These are phyloP conservation scores for Dasypogon diadema DNA, from an alignment of 2,888 invertebrate species.

Conservation along the genomic window DNA sequence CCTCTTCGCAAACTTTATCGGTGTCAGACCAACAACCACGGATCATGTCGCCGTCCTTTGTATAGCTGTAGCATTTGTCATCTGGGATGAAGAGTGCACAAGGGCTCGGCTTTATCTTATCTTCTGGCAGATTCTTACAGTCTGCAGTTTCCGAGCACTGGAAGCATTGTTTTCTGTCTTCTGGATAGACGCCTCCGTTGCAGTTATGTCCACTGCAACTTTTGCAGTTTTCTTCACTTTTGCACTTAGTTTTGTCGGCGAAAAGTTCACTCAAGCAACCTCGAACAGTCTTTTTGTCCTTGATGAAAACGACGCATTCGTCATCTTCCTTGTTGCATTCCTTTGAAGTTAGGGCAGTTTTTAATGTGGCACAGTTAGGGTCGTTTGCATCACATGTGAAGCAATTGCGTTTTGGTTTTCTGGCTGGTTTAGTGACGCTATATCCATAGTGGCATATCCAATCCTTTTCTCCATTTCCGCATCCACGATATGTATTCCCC, in stretches of 20 bases:
- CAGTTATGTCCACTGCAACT: constrained; percentile 54
- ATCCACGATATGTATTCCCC: constrained; percentile 35
- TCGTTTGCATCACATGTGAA: constrained; percentile 20
- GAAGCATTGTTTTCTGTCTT: constrained; percentile 61
- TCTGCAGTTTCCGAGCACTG: constrained; percentile 58
- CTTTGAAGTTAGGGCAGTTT: not conserved
- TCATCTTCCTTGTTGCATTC: not conserved
- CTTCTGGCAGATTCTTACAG: not conserved
- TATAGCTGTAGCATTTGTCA: constrained; percentile 61
- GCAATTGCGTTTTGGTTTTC: not conserved
- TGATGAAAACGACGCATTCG: not conserved
- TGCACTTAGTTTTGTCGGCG: not conserved
- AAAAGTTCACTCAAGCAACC: constrained; percentile 12
- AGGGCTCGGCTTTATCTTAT: constrained; percentile 1
- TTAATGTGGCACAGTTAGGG: not conserved
- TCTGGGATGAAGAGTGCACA: constrained; percentile 56
- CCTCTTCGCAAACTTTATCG: constrained; percentile 55
- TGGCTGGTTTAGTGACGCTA: not conserved
- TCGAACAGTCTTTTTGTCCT: constrained; percentile 3
- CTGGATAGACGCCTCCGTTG: constrained; percentile 62
- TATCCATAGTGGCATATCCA: constrained; percentile 21
- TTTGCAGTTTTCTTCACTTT: not conserved
- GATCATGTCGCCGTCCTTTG: constrained; percentile 54
- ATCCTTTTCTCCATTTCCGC: constrained; percentile 16
- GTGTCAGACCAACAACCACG: constrained; percentile 60